A percentile compares a stretch with the other conserved stretches of the same genome.
Conservation (phyloP, 2,113 vertebrate genomes). For the Laterallus jamaicensis region DNA sequence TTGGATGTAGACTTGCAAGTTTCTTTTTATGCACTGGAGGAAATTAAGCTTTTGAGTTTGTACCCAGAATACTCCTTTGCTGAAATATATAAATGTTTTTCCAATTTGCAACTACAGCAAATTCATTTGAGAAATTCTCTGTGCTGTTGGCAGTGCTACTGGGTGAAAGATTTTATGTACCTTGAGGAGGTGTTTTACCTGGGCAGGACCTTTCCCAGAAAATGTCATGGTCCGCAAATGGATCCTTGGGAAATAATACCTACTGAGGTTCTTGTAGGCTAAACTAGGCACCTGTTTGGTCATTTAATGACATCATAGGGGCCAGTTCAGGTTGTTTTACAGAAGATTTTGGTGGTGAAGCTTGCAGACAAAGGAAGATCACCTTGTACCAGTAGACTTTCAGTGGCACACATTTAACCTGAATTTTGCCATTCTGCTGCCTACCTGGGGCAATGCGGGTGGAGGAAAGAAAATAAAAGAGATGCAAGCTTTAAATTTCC, state of each 20-base stretch:
- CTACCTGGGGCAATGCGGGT: not conserved
- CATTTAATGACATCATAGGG: not conserved
- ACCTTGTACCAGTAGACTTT: not conserved
- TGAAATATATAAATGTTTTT: constrained; percentile 30
- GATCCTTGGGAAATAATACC: not conserved
- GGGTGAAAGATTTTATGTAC: not conserved
- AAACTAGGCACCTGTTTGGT: not conserved
- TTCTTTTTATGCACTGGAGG: not conserved
- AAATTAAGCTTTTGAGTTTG: constrained; percentile 42
- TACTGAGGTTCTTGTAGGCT: not conserved
- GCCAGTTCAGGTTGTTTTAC: not conserved
- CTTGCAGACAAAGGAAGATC: not conserved
- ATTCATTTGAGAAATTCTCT: constrained; percentile 16
- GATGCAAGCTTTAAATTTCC: not conserved
- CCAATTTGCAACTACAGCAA: not conserved
- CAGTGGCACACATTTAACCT: not conserved
- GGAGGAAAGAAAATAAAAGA: not conserved
- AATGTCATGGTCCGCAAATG: not conserved
- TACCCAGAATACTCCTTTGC: constrained; percentile 37
- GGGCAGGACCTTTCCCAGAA: not conserved
- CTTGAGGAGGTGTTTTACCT: not conserved
- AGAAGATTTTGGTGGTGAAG: not conserved
- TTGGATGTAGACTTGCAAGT: constrained; percentile 35
- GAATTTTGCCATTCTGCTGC: not conserved
- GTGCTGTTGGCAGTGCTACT: not conserved